phyloP scores from a whole-genome alignment of 30 jellyfish, hydroid and myxozoan species.

The Hydra vulgaris region DNA sequence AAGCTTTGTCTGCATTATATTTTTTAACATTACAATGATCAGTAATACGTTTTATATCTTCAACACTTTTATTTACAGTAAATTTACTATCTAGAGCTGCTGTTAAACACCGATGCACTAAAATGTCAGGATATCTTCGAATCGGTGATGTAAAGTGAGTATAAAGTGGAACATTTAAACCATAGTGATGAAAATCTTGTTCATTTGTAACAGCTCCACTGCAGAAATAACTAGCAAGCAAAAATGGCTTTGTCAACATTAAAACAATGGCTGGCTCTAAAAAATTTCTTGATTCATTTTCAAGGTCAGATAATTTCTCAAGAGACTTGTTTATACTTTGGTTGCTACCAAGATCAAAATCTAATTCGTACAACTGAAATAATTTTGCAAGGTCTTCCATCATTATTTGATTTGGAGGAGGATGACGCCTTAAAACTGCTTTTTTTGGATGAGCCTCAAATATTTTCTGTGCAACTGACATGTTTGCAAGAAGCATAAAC shows the following conservation, averaged over 20 bases:
- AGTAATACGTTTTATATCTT: conserved; percentile 32
- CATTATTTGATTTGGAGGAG: conserved; percentile 43
- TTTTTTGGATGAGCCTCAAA: conserved; percentile 22
- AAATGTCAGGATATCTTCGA: conserved; percentile 80
- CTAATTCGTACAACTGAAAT: conserved; percentile 31
- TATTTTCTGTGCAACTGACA: conserved; percentile 68
- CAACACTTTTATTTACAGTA: conserved; percentile 6
- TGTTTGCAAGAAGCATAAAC: conserved; percentile 79
- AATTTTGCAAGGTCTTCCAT: conserved; percentile 33
- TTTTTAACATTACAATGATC: conserved; percentile 60
- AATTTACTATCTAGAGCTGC: conserved; percentile 36
- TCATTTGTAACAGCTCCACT: conserved; percentile 43
- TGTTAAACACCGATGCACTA: conserved; percentile 73
- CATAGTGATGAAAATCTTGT: conserved; percentile 37
- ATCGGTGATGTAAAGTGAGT: conserved; percentile 96
- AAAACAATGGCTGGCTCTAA: conserved; percentile 24
- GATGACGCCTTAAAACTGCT: conserved; percentile 70
- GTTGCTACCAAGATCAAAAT: conserved; percentile 31
- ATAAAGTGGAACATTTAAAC: conserved; percentile 59
- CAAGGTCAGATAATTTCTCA: not conserved
- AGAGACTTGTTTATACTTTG: conserved; percentile 33
- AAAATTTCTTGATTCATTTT: not conserved
- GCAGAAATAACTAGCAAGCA: conserved; percentile 69
- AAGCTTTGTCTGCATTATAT: conserved; percentile 44
- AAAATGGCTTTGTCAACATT: conserved; percentile 54